phyloP scores from a whole-genome alignment of 2,113 vertebrate genomes.

The Hirundichthys speculiger region DNA sequence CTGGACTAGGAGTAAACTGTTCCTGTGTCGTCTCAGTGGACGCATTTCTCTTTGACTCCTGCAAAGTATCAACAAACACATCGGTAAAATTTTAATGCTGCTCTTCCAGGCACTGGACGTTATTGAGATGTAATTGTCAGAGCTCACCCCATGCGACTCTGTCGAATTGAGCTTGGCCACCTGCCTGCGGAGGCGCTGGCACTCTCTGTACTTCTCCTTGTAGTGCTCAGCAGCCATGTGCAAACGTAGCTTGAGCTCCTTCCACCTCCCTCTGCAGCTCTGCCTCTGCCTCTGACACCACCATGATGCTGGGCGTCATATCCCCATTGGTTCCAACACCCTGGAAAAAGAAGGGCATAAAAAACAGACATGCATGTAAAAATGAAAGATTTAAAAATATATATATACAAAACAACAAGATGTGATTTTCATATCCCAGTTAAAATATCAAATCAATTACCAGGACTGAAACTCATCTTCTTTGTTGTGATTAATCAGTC shows the following conservation, averaged over 20 bases:
- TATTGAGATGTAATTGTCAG: not conserved
- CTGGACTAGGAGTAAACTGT: slow-evolving; percentile 64
- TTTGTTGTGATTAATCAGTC: no score
- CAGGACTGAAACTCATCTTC: no score
- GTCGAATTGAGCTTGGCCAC: slow-evolving; percentile 85
- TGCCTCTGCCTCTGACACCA: slow-evolving; percentile 83
- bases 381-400: not conserved
- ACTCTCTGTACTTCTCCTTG: slow-evolving; percentile 98
- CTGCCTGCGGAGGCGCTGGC: slow-evolving; percentile 95
- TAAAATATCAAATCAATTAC: no score
- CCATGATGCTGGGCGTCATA: slow-evolving; percentile 39
- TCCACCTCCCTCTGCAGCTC: slow-evolving; percentile 97
- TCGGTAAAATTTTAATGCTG: not conserved
- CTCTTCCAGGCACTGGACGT: not conserved
- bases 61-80: slow-evolving; percentile 12
- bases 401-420: not conserved
- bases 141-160: slow-evolving; percentile 85
- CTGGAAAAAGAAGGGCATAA: slow-evolving; percentile 45
- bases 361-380: not conserved
- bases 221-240: slow-evolving; percentile 99
- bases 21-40: slow-evolving; percentile 71
- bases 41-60: slow-evolving; percentile 78
- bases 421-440: not conserved
- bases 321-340: slow-evolving; percentile 72
- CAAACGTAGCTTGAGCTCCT: slow-evolving; percentile 94